These are phyloP conservation scores for Cerastis leucographa DNA, from an alignment of 2,888 invertebrate genomes.

Conservation along the genomic window DNA sequence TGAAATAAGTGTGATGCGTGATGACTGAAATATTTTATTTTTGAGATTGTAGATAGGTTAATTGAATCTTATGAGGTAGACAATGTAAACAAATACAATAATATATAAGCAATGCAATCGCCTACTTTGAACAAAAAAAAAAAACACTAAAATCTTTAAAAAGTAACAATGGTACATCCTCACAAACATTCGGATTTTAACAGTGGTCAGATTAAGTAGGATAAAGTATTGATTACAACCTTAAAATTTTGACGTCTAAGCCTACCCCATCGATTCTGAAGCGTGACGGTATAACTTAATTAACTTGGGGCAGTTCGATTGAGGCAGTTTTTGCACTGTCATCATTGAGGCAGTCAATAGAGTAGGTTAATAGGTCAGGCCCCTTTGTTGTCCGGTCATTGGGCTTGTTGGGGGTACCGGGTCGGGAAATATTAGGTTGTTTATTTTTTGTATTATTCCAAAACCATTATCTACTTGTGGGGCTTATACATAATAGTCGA, in stretches of 20 bases:
- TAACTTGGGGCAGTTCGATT: conserved; percentile 26
- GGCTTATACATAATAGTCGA: neutral
- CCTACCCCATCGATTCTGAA: neutral
- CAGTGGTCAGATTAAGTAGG: neutral
- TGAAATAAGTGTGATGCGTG: no score
- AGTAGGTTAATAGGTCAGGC: conserved; percentile 37
- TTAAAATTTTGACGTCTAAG: neutral
- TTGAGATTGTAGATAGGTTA: no score
- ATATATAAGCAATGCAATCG: no score
- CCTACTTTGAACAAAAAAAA: no score
- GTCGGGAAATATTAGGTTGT: neutral
- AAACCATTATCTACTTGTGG: neutral
- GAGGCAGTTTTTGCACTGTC: conserved; percentile 34
- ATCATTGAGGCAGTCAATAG: conserved; percentile 16
- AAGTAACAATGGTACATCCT: no score
- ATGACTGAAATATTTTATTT: no score
- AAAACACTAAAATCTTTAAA: no score
- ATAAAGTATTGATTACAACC: neutral
- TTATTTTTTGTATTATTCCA: neutral
- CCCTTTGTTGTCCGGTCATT: conserved; percentile 16
- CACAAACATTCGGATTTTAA: neutral
- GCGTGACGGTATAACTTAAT: conserved; percentile 22
- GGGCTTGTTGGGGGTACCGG: neutral
- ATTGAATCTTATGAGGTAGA: no score
- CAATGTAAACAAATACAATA: no score